Percentiles rank a stretch among this genome's conserved stretches.
phyloP scores from a whole-genome alignment of 2,113 vertebrate species.

The crab-eating macaque (Macaca fascicularis) region DNA sequence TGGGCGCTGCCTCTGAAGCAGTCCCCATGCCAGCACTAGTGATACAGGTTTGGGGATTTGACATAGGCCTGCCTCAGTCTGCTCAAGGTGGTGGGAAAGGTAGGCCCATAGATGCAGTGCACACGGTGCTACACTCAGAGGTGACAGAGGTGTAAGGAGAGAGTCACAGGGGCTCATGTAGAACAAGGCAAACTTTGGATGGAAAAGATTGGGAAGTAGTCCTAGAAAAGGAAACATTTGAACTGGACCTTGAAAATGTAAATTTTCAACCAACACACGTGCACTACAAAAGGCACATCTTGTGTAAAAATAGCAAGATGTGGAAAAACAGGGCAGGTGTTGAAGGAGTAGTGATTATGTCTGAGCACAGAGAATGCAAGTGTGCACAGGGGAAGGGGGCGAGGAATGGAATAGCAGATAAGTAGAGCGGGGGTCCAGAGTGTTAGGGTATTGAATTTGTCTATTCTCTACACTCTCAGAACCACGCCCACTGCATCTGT shows the following conservation, averaged over 20 bases:
- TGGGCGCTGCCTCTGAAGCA: not conserved
- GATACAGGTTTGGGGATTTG: not conserved
- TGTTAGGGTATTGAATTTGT: not conserved
- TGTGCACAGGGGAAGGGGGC: not conserved
- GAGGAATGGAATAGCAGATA: not conserved
- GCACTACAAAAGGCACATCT: not conserved
- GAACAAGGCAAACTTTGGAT: not conserved
- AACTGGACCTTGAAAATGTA: not conserved
- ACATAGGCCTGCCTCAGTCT: not conserved
- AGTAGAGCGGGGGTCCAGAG: not conserved
- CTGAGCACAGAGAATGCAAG: not conserved
- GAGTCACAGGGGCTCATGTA: not conserved
- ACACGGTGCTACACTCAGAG: too few relatives aligned
- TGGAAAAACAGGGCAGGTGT: not conserved
- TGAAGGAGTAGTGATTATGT: not conserved
- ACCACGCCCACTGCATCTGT: slow-evolving; percentile 1
- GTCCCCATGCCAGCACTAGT: not conserved
- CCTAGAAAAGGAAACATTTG: not conserved
- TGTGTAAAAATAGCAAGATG: not conserved
- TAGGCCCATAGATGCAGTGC: not conserved
- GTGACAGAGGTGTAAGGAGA: too few relatives aligned
- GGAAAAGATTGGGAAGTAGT: not conserved
- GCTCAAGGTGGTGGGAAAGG: not conserved
- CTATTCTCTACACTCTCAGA: not conserved
- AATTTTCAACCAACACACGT: not conserved